Evolutionary conservation across 2,113 vertebrate genomes (phyloP).

Genomic region (Pelobates fuscus): DNA sequence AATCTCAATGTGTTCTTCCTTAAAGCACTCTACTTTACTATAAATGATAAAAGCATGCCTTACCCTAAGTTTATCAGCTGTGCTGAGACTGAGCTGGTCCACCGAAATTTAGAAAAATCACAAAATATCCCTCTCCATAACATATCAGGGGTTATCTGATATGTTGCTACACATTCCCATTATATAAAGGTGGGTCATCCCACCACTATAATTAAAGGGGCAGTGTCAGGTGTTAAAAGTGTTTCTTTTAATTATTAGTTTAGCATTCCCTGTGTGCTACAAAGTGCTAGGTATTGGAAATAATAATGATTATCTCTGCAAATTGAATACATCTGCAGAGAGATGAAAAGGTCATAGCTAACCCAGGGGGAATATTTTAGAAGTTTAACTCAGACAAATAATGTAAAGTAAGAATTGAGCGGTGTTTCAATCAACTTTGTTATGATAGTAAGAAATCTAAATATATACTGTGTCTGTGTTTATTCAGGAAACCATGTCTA

Average conservation of each 20-base stretch:
- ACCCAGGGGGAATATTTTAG: neutral
- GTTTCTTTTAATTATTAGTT: constrained; percentile 24
- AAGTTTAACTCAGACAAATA: too few relatives aligned
- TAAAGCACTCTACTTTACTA: too few relatives aligned
- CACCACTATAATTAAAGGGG: constrained; percentile 15
- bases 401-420: too few relatives aligned
- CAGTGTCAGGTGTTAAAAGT: constrained; percentile 14
- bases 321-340: neutral
- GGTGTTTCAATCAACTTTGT: too few relatives aligned
- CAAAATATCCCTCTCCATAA: neutral
- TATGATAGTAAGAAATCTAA: too few relatives aligned
- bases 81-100: neutral
- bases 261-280: neutral
- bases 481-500: too few relatives aligned
- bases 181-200: constrained; percentile 4
- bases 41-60: neutral
- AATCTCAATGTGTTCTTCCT: too few relatives aligned
- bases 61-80: neutral
- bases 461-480: too few relatives aligned
- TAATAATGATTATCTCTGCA: constrained; percentile 4
- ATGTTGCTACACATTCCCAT: neutral
- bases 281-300: constrained; percentile 1
- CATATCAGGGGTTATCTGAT: neutral
- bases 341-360: neutral
- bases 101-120: neutral